Conservation (phyloP, 2,797 vertebrate genomes). For the Morelia viridis region DNA sequence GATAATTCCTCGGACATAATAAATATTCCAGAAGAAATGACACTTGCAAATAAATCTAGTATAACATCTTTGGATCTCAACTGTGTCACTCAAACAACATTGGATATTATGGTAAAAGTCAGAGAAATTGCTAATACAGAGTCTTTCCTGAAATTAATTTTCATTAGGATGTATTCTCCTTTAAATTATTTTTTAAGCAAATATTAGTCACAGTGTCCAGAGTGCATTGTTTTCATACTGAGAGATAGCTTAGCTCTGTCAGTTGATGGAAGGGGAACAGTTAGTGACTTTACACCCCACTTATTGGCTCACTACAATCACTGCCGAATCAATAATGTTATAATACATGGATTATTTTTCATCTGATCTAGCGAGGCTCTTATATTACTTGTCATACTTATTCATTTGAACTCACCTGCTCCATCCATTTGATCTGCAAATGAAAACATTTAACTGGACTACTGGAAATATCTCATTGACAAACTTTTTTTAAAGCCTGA, state of each 20-base stretch:
- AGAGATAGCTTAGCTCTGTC: not conserved
- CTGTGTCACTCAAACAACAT: not conserved
- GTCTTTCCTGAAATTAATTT: not conserved
- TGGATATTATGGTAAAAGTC: not conserved
- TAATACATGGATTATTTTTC: not conserved
- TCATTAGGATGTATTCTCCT: not conserved
- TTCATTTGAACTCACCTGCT: not conserved
- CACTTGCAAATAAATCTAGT: not conserved
- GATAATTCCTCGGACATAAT: not conserved
- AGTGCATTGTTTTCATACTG: not conserved
- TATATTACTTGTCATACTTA: not conserved
- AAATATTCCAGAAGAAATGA: not conserved
- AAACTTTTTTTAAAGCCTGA: not conserved
- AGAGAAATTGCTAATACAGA: not conserved
- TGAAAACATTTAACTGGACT: not conserved
- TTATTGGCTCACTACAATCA: not conserved
- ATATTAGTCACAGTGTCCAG: not conserved
- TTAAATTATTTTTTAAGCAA: not conserved
- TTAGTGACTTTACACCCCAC: not conserved
- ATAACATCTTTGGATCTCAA: not conserved
- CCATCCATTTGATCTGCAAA: not conserved
- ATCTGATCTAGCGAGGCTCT: not conserved
- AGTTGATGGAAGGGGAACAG: not conserved
- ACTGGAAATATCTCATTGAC: not conserved
- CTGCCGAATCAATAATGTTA: not conserved